Percentiles rank a stretch among this genome's conserved stretches.
These are phyloP conservation scores for Triplophysa siluroides DNA, from an alignment of 2,113 vertebrate genomes.

Conservation along the genomic window DNA sequence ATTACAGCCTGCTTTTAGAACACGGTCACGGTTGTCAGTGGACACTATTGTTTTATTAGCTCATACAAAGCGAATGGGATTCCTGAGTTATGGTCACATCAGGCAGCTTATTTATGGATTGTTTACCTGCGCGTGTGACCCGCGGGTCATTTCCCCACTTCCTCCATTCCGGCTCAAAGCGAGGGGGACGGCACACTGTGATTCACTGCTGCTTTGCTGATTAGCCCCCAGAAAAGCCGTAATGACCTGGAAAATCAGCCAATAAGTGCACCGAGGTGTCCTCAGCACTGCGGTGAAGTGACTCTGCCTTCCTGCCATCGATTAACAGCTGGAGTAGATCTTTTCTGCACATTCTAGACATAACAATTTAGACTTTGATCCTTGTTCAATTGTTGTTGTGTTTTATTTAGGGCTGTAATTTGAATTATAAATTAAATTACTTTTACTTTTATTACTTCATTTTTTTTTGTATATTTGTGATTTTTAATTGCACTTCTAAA, in stretches of 20 bases:
- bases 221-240: constrained; percentile 68
- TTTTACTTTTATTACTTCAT: no score
- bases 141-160: constrained; percentile 24
- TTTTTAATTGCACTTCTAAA: no score
- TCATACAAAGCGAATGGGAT: constrained; percentile 40
- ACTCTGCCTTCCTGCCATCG: constrained; percentile 71
- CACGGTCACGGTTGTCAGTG: neutral
- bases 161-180: neutral
- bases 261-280: constrained; percentile 77
- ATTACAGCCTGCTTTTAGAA: constrained; percentile 44
- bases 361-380: neutral
- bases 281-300: constrained; percentile 68
- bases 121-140: constrained; percentile 41
- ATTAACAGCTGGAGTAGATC: constrained; percentile 77
- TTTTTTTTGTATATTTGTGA: no score
- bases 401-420: neutral
- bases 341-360: constrained; percentile 55
- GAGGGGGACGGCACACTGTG: constrained; percentile 5
- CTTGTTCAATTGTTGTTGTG: neutral
- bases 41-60: constrained; percentile 33
- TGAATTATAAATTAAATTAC: neutral
- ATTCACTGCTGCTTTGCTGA: constrained; percentile 61
- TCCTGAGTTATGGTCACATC: constrained; percentile 41
- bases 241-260: constrained; percentile 79
- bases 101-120: constrained; percentile 52